These are phyloP conservation scores for Crematogaster levior DNA, from an alignment of 2,888 invertebrate genomes.

Conservation along the genomic window DNA sequence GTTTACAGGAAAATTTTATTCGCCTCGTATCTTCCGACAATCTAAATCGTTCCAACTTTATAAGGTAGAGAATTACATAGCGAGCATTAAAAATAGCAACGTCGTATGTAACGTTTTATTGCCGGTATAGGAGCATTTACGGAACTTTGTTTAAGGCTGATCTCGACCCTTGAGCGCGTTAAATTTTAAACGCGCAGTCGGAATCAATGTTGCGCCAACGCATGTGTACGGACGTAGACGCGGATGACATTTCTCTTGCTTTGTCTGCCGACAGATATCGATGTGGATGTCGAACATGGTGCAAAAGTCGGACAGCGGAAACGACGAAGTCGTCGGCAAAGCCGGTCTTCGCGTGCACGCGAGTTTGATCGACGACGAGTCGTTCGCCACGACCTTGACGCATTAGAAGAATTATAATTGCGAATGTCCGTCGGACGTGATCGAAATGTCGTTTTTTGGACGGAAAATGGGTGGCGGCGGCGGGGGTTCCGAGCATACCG, in stretches of 20 bases:
- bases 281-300: conserved; percentile 49
- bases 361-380: conserved; percentile 33
- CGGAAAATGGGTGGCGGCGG: conserved; percentile 76
- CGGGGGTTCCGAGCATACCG: conserved; percentile 67
- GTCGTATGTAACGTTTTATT: not conserved
- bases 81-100: conserved; percentile 19
- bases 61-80: not conserved
- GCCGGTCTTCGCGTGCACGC: conserved; percentile 29
- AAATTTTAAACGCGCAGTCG: conserved; percentile 38
- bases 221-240: not conserved
- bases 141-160: conserved; percentile 18
- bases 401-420: conserved; percentile 20
- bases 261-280: conserved; percentile 37
- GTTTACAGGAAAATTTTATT: not conserved
- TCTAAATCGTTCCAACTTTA: conserved; percentile 21
- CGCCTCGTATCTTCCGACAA: not conserved
- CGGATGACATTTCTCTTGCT: conserved; percentile 43
- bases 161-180: conserved; percentile 14
- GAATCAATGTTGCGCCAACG: conserved; percentile 7
- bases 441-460: conserved; percentile 81
- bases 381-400: conserved; percentile 15
- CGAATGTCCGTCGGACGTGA: conserved; percentile 15
- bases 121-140: not conserved
- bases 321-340: conserved; percentile 13
- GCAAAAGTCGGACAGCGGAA: conserved; percentile 46